Conservation (phyloP, 2,888 invertebrate species). For the Rotaria socialis region DNA sequence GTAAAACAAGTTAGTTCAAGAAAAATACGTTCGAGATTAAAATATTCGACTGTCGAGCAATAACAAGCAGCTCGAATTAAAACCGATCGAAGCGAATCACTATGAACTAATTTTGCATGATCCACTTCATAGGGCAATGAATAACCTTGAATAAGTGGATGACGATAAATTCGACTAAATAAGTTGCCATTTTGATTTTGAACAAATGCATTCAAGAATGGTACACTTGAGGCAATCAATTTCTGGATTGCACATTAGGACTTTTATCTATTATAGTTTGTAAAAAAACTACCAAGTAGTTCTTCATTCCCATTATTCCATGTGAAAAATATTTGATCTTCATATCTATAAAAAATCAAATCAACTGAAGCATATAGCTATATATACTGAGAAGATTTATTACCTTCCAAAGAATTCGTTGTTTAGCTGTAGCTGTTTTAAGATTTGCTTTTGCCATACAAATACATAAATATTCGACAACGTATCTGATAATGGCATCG, state of each 20-base stretch:
- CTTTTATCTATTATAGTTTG: neutral
- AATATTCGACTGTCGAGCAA: neutral
- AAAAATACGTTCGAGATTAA: neutral
- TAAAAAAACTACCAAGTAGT: neutral
- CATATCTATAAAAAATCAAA: neutral
- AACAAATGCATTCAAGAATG: neutral
- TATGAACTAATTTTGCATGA: neutral
- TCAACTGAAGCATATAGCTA: neutral
- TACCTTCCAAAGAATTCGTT: neutral
- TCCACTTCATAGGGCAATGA: neutral
- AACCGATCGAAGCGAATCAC: neutral
- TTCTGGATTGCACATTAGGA: neutral
- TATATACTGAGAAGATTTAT: neutral
- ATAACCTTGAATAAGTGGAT: neutral
- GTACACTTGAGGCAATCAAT: neutral
- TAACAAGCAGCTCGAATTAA: neutral
- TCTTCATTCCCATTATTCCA: neutral
- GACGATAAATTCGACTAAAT: neutral
- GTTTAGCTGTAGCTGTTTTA: neutral
- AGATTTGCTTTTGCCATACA: neutral
- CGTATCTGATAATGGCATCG: neutral
- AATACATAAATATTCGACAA: neutral
- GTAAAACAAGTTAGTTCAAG: neutral
- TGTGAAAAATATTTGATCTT: neutral
- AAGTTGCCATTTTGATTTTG: neutral